Base-by-base conservation (phyloP, 2,113 vertebrate species). In the Myotis davidii region DNA sequence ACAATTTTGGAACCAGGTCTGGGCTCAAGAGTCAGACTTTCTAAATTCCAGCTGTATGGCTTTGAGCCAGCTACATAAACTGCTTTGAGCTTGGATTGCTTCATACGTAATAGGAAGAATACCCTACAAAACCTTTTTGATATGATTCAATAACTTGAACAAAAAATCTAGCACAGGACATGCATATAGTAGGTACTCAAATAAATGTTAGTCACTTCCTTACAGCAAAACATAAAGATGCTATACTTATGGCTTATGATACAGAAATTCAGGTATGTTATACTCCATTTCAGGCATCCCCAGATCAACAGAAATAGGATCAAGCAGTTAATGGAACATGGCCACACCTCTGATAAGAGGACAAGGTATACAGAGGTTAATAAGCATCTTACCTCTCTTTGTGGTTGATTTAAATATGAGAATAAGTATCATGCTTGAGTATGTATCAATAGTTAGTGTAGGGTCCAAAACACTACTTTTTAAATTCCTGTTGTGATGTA, bases 251-350 rank as follows among this genome's bases (percentile, higher is more conserved):
- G 8, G 3, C 13, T 59, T n/a, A 29, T 32, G 1, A 3, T 25
- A 48, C 32, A 25, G 11, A 32, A 2, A 70, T 34, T 48, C 72
- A 14, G 6, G 32, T 27, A 3, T 5, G 0, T 39, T 9, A 0
- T 0, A 12, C 2, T 9, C 16, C 3, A 5, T 39, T 23, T 6
- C 5, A 8, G 18, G 4, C 20, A 17, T 2, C 10, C 37, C 23
- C 4, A 5, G 6, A 16, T 16, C 25, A 54, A 29, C 17, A 29
- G 86, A 73, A 14, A 10, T 20, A 25, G 7, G 27, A 13, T 3
- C 14, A 9, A 12, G 14, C 54, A 29, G 78, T 81, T 39, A 18
- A 12, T 42, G 54, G 37, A 25, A 39, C 18, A 82, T 7, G 23
- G 23, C 17, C 16, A 39, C 5, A 7, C 37, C 37, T 45, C 56